These are phyloP conservation scores for Aethes cnicana DNA, from an alignment of 2,888 invertebrate genomes.

Conservation along the genomic window DNA sequence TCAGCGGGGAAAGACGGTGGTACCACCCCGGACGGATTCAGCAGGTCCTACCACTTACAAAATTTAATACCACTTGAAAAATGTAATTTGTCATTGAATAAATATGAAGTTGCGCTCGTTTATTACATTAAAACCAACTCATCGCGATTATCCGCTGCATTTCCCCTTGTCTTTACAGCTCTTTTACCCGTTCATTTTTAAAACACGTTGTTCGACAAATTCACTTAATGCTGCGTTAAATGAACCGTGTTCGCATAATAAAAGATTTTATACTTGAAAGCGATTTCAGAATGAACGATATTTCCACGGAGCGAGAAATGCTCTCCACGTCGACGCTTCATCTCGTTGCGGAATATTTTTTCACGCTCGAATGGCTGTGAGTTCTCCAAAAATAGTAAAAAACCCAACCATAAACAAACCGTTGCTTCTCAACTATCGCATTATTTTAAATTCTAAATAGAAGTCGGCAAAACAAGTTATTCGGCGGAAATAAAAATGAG, in stretches of 20 bases:
- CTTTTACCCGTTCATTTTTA: constrained; percentile 73
- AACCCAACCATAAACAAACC: constrained; percentile 58
- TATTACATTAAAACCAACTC: constrained; percentile 50
- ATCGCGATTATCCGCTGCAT: constrained; percentile 47
- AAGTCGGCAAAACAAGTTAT: constrained; percentile 35
- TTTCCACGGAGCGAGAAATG: constrained; percentile 63
- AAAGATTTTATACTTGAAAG: constrained; percentile 78
- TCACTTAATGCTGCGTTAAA: constrained; percentile 80
- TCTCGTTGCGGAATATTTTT: constrained; percentile 59
- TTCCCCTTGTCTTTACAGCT: constrained; percentile 47
- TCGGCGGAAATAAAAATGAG: too few species aligned
- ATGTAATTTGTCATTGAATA: constrained; percentile 25
- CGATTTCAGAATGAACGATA: constrained; percentile 74
- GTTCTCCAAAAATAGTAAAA: constrained; percentile 50
- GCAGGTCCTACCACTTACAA: too few species aligned
- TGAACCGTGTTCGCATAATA: constrained; percentile 79
- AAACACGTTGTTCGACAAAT: constrained; percentile 80
- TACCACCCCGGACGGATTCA: too few species aligned
- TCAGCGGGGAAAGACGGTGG: too few species aligned
- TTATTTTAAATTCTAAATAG: constrained; percentile 37
- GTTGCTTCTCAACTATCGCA: constrained; percentile 42
- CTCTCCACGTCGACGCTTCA: constrained; percentile 53
- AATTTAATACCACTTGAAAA: too few species aligned
- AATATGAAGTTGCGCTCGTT: constrained; percentile 11
- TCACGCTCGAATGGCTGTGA: constrained; percentile 51